Evolutionary conservation across 2,797 vertebrate genomes (phyloP), one percentile per base, ranked within the genome.

Genomic region (Trachurus trachurus): DNA sequence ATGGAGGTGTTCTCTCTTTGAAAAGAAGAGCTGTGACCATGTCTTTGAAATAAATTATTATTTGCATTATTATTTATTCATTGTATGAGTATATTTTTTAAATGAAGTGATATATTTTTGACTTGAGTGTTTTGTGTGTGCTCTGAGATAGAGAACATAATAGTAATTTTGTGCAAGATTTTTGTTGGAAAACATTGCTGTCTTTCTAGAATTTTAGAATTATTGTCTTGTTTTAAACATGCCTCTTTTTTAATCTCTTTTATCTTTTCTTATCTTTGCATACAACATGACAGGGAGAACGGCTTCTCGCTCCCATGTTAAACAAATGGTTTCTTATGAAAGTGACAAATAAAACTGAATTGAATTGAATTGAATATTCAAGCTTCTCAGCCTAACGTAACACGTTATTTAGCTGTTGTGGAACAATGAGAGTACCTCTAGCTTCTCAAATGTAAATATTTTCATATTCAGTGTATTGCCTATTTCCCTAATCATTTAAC

Each of bases 1-100:
- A 81, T 66, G 62, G 75, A 85, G 71, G 77, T 47, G 12, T 54
- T 80, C 68, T 66, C 54, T 77, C 69, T 83, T 83, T 84, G 63
- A 78, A 77, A 62, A 34, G 40, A 44, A 37, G 40, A 67, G 37
- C n/a, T 0, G 31, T 57, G 58, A 57, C 42, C 19, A 9, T 64
- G 50, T 66, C 59, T 78, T 66, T 69, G 57, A 74, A 72, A 76
- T 45, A 0, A 73, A 52, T 31, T 21, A 13, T 3, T 34, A 58
- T 63, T 26, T 26, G 1, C 3, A 26, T 26, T 26, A 26, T 26
- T 26, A 26, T 26, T 26, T 26, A 26, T 26, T 75, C 5, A 47
- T 50, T 71, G 59, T 60, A 40, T 31, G 31, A 19, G 17, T 66
- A 3, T 40, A 45, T 40, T 52, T 58, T 52, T 58, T 22, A 6